Conservation (phyloP, 2,113 vertebrate species). For the Rana temporaria region DNA sequence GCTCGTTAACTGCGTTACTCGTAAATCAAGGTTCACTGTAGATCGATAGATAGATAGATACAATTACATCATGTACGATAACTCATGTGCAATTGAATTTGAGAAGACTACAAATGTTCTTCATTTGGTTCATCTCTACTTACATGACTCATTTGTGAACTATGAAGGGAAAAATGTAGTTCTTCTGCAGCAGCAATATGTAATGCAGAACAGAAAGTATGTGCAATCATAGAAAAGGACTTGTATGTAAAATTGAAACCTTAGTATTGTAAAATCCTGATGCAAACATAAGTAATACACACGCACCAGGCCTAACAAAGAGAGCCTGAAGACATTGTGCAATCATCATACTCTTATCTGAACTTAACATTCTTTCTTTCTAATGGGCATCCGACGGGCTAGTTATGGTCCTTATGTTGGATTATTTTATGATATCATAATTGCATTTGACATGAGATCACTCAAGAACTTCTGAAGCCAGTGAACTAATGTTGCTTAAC, state of each 20-base stretch:
- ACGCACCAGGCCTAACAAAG: background rate
- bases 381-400: background rate
- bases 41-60: no score
- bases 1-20: no score
- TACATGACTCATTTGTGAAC: background rate
- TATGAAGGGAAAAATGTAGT: background rate
- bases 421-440: slow-evolving; percentile 12
- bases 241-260: slow-evolving; percentile 12
- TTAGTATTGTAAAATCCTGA: background rate
- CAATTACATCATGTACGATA: no score
- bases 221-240: background rate
- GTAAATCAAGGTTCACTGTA: no score
- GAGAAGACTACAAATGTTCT: no score
- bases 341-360: slow-evolving; percentile 29
- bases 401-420: background rate
- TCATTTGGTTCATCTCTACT: no score
- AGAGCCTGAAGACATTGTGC: background rate
- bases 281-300: slow-evolving; percentile 26
- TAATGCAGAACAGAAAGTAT: background rate
- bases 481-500: background rate
- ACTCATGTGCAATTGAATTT: no score
- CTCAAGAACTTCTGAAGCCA: background rate
- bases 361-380: background rate
- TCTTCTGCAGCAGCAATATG: background rate
- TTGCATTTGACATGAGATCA: slow-evolving; percentile 10